Conservation (phyloP, 2,888 invertebrate genomes). For the Chymomyza caudatula region DNA sequence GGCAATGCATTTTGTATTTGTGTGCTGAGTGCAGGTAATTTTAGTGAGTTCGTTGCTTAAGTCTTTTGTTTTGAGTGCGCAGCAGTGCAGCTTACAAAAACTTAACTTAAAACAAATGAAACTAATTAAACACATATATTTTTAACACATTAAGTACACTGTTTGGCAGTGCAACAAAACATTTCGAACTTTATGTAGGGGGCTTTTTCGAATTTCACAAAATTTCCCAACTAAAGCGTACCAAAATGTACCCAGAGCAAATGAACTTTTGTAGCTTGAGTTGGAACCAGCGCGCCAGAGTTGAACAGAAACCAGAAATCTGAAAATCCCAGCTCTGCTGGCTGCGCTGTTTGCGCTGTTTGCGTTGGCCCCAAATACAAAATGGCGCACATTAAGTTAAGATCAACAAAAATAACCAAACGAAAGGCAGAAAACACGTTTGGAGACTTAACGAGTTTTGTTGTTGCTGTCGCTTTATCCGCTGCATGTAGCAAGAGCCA, state of each 20-base stretch:
- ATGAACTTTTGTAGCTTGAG: slow-evolving; percentile 33
- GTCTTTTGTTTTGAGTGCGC: slow-evolving; percentile 20
- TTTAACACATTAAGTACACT: too few species aligned
- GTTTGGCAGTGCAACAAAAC: too few species aligned
- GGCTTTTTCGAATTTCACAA: not conserved
- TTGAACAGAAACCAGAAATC: slow-evolving; percentile 49
- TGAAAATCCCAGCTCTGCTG: not conserved
- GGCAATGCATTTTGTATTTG: not conserved
- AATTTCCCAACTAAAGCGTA: slow-evolving; percentile 27
- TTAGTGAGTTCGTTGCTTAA: slow-evolving; percentile 12
- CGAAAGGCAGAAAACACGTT: slow-evolving; percentile 50
- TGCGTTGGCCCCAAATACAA: slow-evolving; percentile 37
- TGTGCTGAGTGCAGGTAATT: not conserved
- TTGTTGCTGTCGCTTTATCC: slow-evolving; percentile 15
- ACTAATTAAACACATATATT: not conserved
- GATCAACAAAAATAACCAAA: slow-evolving; percentile 8
- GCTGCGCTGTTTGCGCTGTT: slow-evolving; percentile 27
- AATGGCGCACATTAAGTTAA: slow-evolving; percentile 50
- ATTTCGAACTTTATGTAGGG: not conserved
- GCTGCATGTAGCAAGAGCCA: slow-evolving; percentile 23
- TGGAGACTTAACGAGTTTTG: slow-evolving; percentile 60
- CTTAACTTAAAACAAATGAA: not conserved
- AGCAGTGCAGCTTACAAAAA: not conserved
- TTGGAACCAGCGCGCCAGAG: not conserved
- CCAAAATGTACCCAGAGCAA: slow-evolving; percentile 21